A percentile compares a stretch with the other conserved stretches of the same genome.
phyloP scores from a whole-genome alignment of 2,797 vertebrate genomes.

The Taenioides sp. region DNA sequence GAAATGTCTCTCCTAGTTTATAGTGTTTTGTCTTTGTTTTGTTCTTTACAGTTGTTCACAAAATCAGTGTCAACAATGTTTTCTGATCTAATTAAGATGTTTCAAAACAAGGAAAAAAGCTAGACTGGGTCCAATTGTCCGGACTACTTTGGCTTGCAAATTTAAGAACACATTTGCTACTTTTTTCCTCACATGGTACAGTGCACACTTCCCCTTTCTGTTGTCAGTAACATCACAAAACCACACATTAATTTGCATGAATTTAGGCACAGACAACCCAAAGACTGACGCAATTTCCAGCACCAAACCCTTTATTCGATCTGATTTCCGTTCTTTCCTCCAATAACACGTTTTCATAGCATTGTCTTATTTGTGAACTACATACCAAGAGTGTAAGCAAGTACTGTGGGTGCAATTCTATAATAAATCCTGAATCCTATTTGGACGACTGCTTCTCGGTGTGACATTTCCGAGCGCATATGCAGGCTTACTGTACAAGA shows the following conservation, averaged over 20 bases:
- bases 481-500: conserved; percentile 9
- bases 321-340: conserved; percentile 11
- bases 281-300: conserved; percentile 48
- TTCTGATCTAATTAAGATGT: conserved; percentile 46
- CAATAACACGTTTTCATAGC: conserved; percentile 16
- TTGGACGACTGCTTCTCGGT: conserved; percentile 16
- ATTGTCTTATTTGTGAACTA: conserved; percentile 26
- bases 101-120: conserved; percentile 23
- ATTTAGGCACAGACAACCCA: conserved; percentile 53
- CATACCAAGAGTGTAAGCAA: conserved; percentile 7
- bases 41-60: conserved; percentile 52
- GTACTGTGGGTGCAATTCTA: conserved; percentile 3
- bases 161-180: conserved; percentile 49
- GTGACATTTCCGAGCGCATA: conserved; percentile 20
- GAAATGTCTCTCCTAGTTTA: conserved; percentile 48
- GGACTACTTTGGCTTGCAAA: conserved; percentile 51
- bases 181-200: conserved; percentile 46
- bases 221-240: conserved; percentile 31
- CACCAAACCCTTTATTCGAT: conserved; percentile 12
- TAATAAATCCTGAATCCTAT: conserved; percentile 21
- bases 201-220: conserved; percentile 21
- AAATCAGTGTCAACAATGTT: conserved; percentile 52
- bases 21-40: conserved; percentile 35
- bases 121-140: conserved; percentile 36
- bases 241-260: conserved; percentile 39